Base-by-base conservation (phyloP, 1,140 invertebrate genomes). In the Dreissena rostriformis region DNA sequence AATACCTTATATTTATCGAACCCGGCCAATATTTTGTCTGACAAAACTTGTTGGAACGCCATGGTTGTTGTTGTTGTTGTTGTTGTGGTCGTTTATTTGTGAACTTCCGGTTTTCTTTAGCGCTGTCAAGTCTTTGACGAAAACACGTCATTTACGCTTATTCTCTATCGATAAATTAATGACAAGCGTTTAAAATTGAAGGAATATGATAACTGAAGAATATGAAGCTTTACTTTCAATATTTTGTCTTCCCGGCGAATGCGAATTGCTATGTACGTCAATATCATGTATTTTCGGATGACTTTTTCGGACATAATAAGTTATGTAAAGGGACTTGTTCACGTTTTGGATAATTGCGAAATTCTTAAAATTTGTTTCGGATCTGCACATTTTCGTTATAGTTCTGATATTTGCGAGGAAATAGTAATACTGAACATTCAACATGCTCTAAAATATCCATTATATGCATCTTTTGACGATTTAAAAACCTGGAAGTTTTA, bases 1-100 rank as follows among this genome's bases (percentile, higher is more conserved):
- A 61, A 85, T 95, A 98, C 97, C 96, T 98, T 98, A 92, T 98
- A 98, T 94, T 96, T 96, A 93, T 98, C 97, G 94, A 98, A 98
- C 66, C 97, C 97, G 90, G 96, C 94, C 63, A 98, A 95, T 91
- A 98, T 96, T 87, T 97, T 96, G 78, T 95, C 94, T 55, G 95
- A 95, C 74, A 98, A 94, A 93, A 98, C 98, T 70, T 92, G 84
- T 78, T 76, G 85, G 15, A 84, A 86, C 84, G 90, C 89, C 88
- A 91, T 91, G 61, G 52, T 86, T 29, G 52, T 81, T 82, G 70
- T 86, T 83, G 61, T 82, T 76, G 57, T 78, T 28, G 52, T 86
- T 29, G 52, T 81, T 82, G 70, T 86, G 80, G 61, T 82, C 70
- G 57, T 78, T n/a, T n/a, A n/a, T n/a, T 29, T n/a, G 0, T 72